Percentiles rank a stretch among this genome's conserved stretches.
phyloP scores from a whole-genome alignment of 2,888 invertebrate species.

The Dryobota labecula region DNA sequence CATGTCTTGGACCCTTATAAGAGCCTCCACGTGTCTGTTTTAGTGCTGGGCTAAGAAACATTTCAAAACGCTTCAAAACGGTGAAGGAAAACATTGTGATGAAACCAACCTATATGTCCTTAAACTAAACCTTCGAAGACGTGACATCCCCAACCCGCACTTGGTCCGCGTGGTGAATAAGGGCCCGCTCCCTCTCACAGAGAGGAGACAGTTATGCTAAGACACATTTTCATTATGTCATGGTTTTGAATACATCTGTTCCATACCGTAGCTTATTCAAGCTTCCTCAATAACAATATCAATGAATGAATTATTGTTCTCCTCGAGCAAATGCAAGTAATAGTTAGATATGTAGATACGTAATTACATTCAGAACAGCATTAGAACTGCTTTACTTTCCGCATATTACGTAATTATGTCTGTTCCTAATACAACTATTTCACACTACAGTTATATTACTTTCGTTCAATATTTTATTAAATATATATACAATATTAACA shows the following conservation, averaged over 20 bases:
- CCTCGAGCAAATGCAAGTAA: conserved; percentile 22
- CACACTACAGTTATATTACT: neutral
- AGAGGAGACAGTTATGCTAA: no score
- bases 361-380: conserved; percentile 34
- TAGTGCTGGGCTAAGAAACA: no score
- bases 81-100: no score
- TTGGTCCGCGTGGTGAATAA: no score
- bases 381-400: conserved; percentile 40
- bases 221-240: neutral
- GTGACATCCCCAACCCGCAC: no score
- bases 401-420: conserved; percentile 29
- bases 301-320: conserved; percentile 37
- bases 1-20: neutral
- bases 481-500: no score
- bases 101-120: no score
- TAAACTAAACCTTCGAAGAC: no score
- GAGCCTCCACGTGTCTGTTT: neutral
- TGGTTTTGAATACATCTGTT: neutral
- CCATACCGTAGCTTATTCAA: neutral
- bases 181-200: no score
- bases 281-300: conserved; percentile 15
- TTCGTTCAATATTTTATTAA: neutral
- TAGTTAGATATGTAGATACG: conserved; percentile 24
- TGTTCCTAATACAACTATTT: conserved; percentile 12
- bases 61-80: no score